Percentiles rank a stretch among this genome's conserved stretches.
phyloP scores from a whole-genome alignment of 2,113 vertebrate genomes.

The Anoplopoma fimbria region DNA sequence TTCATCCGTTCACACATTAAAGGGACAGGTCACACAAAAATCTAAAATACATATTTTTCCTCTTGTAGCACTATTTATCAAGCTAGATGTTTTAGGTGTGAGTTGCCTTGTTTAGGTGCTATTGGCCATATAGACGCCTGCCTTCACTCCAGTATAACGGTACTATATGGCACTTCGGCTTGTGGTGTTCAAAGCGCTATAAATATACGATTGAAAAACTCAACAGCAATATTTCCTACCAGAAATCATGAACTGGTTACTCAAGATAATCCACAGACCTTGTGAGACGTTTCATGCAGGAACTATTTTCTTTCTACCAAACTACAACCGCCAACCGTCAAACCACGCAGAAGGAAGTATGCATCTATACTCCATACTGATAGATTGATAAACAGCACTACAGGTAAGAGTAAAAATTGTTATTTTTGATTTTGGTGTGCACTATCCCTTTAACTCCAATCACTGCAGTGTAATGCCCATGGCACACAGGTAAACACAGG shows the following conservation, averaged over 20 bases:
- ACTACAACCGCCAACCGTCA: background rate
- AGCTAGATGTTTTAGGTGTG: background rate
- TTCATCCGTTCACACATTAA: background rate
- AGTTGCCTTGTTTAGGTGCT: too few species aligned
- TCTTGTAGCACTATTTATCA: background rate
- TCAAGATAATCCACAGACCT: background rate
- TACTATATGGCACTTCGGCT: background rate
- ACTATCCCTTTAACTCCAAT: background rate
- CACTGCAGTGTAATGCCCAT: background rate
- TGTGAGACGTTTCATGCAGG: background rate
- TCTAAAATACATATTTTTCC: background rate
- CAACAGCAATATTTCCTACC: background rate
- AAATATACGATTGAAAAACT: background rate
- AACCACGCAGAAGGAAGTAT: background rate
- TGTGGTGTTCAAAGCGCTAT: background rate
- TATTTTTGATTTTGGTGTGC: background rate
- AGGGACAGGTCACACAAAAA: background rate
- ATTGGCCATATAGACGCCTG: too few species aligned
- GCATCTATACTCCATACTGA: background rate
- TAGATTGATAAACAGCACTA: too few species aligned
- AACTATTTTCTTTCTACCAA: background rate
- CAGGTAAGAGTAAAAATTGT: background rate
- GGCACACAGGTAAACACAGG: constrained; percentile 28
- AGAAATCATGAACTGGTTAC: background rate
- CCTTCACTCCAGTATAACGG: background rate